A percentile compares a stretch with the other conserved stretches of the same genome.
Evolutionary conservation across 2,888 invertebrate genomes (phyloP).

Genomic region (Melinaea marsaeus): DNA sequence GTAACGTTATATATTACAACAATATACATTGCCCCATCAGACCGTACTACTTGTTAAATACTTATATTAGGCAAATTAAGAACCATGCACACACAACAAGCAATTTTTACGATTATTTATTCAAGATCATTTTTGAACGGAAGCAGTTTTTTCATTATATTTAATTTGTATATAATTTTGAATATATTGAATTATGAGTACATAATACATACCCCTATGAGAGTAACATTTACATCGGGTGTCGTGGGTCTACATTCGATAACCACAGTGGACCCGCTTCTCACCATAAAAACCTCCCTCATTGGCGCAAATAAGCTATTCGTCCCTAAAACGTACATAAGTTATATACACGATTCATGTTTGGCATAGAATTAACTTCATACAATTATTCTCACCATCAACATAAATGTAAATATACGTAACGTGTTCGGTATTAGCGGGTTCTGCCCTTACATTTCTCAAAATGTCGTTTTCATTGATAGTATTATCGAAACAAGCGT

Average conservation of each 20-base stretch:
- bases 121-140: conserved; percentile 10
- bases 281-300: conserved; percentile 55
- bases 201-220: conserved; percentile 63
- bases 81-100: conserved; percentile 51
- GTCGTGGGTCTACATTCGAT: conserved; percentile 71
- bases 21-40: conserved; percentile 22
- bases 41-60: conserved; percentile 18
- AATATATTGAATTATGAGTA: conserved; percentile 4
- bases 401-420: conserved; percentile 69
- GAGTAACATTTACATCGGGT: conserved; percentile 60
- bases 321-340: conserved; percentile 62
- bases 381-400: conserved; percentile 55
- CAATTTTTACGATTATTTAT: conserved; percentile 31
- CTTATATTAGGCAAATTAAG: conserved; percentile 28
- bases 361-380: not conserved
- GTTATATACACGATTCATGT: conserved; percentile 19
- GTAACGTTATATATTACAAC: conserved; percentile 27
- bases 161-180: conserved; percentile 10
- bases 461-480: conserved; percentile 51
- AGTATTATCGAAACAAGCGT: conserved; percentile 71
- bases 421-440: conserved; percentile 52
- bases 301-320: conserved; percentile 63
- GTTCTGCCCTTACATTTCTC: conserved; percentile 54
- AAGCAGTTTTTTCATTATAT: conserved; percentile 20
- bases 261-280: conserved; percentile 49